Evolutionary conservation across 2,888 invertebrate species (phyloP).

Genomic region (Brachyptera putata): DNA sequence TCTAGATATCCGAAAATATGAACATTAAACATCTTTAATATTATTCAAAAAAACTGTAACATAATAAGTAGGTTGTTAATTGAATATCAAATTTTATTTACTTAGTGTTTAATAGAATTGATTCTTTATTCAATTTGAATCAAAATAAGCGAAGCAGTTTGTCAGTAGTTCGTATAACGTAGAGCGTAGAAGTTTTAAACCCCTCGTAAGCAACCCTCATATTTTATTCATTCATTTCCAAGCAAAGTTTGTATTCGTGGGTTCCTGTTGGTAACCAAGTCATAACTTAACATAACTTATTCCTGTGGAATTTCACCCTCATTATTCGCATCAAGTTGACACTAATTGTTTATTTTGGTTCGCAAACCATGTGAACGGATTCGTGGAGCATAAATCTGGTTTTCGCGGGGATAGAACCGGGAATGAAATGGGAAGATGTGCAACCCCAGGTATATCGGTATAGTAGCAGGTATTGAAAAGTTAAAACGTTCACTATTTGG

Average conservation of each 20-base stretch:
- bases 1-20: no score
- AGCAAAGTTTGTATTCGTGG: neutral
- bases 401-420: no score
- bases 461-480: no score
- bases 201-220: neutral
- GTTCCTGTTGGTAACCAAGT: neutral
- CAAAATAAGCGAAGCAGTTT: conserved; percentile 2
- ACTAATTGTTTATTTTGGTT: conserved; percentile 10
- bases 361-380: no score
- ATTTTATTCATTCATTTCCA: conserved; percentile 15
- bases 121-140: conserved; percentile 1
- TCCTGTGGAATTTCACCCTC: neutral
- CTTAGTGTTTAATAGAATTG: neutral
- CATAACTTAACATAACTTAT: conserved; percentile 19
- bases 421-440: no score
- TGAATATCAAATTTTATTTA: no score
- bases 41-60: no score
- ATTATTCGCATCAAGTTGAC: conserved; percentile 13
- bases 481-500: no score
- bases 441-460: no score
- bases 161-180: neutral
- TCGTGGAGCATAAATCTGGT: no score
- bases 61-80: no score
- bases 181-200: neutral
- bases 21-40: no score